Conservation (phyloP, 2,113 vertebrate species). For the Labrus mixtus region DNA sequence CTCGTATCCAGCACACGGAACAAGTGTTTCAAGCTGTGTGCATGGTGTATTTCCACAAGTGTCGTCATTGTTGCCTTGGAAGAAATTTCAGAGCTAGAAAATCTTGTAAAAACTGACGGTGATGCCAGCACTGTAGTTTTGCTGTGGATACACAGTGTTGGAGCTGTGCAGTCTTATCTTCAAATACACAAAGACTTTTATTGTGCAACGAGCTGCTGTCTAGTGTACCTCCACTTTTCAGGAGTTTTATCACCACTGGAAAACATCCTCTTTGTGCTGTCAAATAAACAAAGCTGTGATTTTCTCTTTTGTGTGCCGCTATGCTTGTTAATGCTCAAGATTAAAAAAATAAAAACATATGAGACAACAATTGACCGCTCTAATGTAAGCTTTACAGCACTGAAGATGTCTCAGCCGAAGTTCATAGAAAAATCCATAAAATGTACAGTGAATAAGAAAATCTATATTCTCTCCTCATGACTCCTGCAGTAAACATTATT, state of each 20-base stretch:
- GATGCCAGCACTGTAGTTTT: conserved; percentile 3
- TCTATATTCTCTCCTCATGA: background rate
- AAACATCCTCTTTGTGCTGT: conserved; percentile 5
- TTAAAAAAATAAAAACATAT: background rate
- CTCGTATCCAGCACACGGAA: conserved; percentile 13
- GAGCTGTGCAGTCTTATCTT: background rate
- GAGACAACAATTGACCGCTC: background rate
- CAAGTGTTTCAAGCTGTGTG: conserved; percentile 15
- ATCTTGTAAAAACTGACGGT: conserved; percentile 23
- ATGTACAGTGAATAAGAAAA: conserved; percentile 21
- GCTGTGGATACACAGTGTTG: conserved; percentile 1
- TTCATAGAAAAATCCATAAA: conserved; percentile 17
- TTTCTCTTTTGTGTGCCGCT: background rate
- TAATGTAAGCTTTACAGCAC: background rate
- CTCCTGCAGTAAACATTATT: background rate
- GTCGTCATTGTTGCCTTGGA: conserved; percentile 47
- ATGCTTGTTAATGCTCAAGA: background rate
- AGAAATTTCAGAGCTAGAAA: conserved; percentile 15
- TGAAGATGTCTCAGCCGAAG: background rate
- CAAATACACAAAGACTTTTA: conserved; percentile 6
- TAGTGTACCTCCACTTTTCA: conserved; percentile 3
- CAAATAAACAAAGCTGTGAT: background rate
- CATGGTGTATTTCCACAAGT: conserved; percentile 48
- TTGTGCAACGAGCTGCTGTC: background rate
- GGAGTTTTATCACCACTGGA: conserved; percentile 6